A percentile compares a stretch with the other conserved stretches of the same genome.
These are phyloP conservation scores for Oceanodroma tethys DNA, from an alignment of 2,113 vertebrate genomes.

Conservation along the genomic window DNA sequence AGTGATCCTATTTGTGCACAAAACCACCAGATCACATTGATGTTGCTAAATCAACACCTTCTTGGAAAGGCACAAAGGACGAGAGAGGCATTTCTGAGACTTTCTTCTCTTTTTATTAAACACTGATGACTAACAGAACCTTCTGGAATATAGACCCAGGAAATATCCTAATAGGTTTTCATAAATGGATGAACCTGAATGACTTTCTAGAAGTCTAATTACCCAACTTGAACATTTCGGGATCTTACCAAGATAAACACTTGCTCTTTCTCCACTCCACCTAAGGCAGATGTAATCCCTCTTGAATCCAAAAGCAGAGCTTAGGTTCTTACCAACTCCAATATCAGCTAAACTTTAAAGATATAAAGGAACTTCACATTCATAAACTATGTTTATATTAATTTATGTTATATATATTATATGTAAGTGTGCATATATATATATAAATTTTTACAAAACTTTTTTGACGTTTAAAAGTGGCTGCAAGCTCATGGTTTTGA, in stretches of 20 bases:
- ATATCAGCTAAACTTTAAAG: background rate
- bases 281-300: background rate
- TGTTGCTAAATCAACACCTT: background rate
- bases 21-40: background rate
- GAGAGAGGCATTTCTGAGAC: background rate
- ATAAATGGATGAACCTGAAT: background rate
- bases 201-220: background rate
- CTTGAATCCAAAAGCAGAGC: background rate
- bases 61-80: background rate
- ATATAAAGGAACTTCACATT: background rate
- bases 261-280: background rate
- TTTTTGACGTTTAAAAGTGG: background rate
- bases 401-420: background rate
- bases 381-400: background rate
- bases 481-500: background rate
- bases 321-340: background rate
- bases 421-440: accelerated
- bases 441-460: background rate
- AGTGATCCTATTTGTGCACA: background rate
- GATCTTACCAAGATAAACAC: background rate
- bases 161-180: background rate
- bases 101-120: background rate
- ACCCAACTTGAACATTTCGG: background rate
- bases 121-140: background rate
- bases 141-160: background rate